Base-by-base conservation (phyloP, 1,140 invertebrate species). In the Pachypeltis micranthus region DNA sequence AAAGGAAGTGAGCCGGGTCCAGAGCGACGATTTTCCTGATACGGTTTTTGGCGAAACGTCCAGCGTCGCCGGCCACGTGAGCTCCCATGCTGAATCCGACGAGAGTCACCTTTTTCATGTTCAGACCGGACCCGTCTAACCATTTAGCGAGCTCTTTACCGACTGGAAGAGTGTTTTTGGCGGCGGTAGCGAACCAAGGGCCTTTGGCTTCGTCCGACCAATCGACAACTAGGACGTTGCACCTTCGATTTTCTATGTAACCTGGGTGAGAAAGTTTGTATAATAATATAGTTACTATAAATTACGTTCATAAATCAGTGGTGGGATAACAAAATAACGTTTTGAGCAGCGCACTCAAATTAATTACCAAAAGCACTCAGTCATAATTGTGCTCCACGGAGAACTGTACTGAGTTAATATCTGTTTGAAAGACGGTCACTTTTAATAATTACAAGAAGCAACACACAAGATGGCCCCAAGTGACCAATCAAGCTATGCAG, bases 191-290 rank as follows among this genome's bases (percentile, higher is more conserved):
- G 63, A 72, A 73, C 68, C 69, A 71, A 2, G 72, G 71, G 12
- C 64, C 64, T 10, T 67, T 64, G 7, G 84, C 82, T 4, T 79
- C 74, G 0, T 73, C 68, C 7, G 73, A 77, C 85, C 85, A 87
- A 65, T 87, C 82, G 0, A 87, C 75, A 24, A 78, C 72, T 63
- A 87, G 80, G 1, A 87, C 74, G 67, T 85, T 85, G 23, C 78
- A 78, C 66, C 83, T 76, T 0, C 72, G 76, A 21, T 69, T 70
- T 25, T 70, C 66, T 1, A 85, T 70, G 69, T 83, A 85, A 44
- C 55, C 47, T 57, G 44, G 7, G 23, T 47, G 2, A 60, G 7
- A 27, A 10, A n/a, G n/a, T n/a, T n/a, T n/a, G n/a, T n/a, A n/a
- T n/a, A n/a, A n/a, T n/a, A n/a, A n/a, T n/a, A n/a, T n/a, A n/a